Evolutionary conservation across 2,888 invertebrate genomes (phyloP), one percentile per base, ranked within the genome.

Genomic region (Cancer borealis): DNA sequence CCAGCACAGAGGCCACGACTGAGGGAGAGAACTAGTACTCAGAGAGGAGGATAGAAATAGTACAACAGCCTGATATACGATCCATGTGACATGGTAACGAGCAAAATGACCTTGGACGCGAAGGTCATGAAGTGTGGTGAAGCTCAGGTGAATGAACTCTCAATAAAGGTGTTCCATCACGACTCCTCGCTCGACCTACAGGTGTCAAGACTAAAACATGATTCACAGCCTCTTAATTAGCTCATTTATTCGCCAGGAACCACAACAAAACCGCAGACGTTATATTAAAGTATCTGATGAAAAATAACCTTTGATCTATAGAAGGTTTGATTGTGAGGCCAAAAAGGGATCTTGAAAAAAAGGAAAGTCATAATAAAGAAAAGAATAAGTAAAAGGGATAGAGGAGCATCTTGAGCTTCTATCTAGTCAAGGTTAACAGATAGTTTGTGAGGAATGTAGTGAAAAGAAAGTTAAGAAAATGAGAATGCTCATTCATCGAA

Each of bases 91-190:
- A 84, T 17, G 14, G 30, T 84, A 84, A 84, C 84, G 84, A 84
- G 84, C 10, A 84, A 39, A 84, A 39, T 39, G 84, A 84, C 84
- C 84, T 84, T 84, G 84, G 26, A 84, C 84, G 84, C 8, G 84
- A 84, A 84, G 84, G 84, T 84, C 84, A 84, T 84, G 17, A 39
- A 17, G 84, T 84, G 84, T 4, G 84, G 30, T 10, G 30, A n/a
- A 84, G 39, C 17, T 84, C 39, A 84, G 84, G 84, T 84, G 84
- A 39, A 84, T 39, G 84, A 84, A 30, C 84, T 26, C 8, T 73
- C 73, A 73, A 73, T 73, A 73, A 73, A 73, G 73, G 73, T 73
- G 10, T 26, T 73, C n/a, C 73, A 73, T 73, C 73, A 73, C 73
- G 73, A 73, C 73, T 26, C 73, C 26, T 73, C 39, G 84, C 84